Conservation (phyloP, 2,113 vertebrate species). For the Ornithorhynchus anatinus region DNA sequence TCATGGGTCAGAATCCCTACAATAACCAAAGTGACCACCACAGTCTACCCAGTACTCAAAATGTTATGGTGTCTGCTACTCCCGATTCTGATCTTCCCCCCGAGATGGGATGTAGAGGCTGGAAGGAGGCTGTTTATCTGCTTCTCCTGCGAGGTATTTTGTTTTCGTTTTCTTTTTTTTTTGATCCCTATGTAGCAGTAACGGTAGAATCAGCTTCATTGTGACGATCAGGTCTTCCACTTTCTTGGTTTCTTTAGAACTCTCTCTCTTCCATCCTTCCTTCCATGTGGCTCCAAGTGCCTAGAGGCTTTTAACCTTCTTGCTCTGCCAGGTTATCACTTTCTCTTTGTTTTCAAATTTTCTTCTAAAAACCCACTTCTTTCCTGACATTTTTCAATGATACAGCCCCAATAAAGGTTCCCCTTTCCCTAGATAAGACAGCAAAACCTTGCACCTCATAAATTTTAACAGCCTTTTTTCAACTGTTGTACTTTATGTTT, state of each 20-base stretch:
- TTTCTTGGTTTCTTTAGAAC: neutral
- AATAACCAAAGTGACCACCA: too few relatives aligned
- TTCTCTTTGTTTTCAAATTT: neutral
- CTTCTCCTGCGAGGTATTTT: too few relatives aligned
- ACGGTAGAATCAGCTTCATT: neutral
- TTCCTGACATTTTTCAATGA: rapidly evolving
- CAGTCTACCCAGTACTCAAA: too few relatives aligned
- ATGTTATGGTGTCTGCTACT: too few relatives aligned
- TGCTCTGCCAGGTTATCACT: too few relatives aligned
- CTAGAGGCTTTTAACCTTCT: neutral
- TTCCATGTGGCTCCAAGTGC: too few relatives aligned
- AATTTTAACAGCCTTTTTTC: conserved; percentile 22
- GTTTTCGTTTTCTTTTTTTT: too few relatives aligned
- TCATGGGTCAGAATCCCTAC: too few relatives aligned
- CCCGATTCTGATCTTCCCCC: too few relatives aligned
- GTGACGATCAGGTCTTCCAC: neutral
- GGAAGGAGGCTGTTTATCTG: too few relatives aligned
- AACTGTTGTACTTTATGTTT: neutral
- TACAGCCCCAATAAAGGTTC: neutral
- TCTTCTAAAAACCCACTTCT: neutral
- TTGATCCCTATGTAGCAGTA: too few relatives aligned
- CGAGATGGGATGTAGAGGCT: too few relatives aligned
- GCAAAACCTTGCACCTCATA: conserved; percentile 17
- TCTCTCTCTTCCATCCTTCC: neutral
- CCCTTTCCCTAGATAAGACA: conserved; percentile 11